Evolutionary conservation across 2,797 vertebrate species (phyloP), one percentile per base, ranked within the genome.

Genomic region (Toxotes lorentzi): DNA sequence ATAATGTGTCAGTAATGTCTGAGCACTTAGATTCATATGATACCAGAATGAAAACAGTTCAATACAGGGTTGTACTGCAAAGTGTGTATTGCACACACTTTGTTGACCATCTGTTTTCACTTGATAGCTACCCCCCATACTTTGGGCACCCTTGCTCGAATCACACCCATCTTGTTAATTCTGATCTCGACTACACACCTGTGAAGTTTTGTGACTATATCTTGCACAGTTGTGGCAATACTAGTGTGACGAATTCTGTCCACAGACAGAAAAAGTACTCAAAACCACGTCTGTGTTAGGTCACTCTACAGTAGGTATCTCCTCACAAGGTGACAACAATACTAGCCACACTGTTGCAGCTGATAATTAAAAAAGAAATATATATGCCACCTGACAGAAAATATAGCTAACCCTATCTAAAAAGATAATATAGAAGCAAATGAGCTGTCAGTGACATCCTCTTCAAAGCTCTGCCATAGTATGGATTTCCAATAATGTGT

Each of bases 401-500:
- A 6, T 4, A 45, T 2, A n/a, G 14, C 9, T 70, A 9, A 61
- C 7, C 10, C 43, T 43, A 21, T 64, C 6, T 58, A 16, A 64
- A 58, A 2, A 23, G 10, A 53, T 57, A 41, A 71, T 11, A 64
- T 14, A 27, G 32, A 53, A 51, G 5, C 50, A 63, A 60, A 65
- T 47, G 27, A 73, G n/a, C 41, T 43, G 50, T 54, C 61, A 43
- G 21, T 65, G 66, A 71, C 30, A 62, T 78, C 30, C 50, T 67
- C 60, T 63, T 83, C 23, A 67, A 50, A 72, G 51, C 34, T 76
- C 40, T 27, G 23, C 17, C 8, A 7, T 23, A 16, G 4, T 41
- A 79, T 72, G 12, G 69, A 77, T 80, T 85, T 83, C 34, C 67
- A 70, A 70, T 74, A 45, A 32, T 19, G n/a, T 59, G 19, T 8